These are phyloP conservation scores for Chamaedrilus cognettii DNA, from an alignment of 2,888 invertebrate species.

Conservation along the genomic window DNA sequence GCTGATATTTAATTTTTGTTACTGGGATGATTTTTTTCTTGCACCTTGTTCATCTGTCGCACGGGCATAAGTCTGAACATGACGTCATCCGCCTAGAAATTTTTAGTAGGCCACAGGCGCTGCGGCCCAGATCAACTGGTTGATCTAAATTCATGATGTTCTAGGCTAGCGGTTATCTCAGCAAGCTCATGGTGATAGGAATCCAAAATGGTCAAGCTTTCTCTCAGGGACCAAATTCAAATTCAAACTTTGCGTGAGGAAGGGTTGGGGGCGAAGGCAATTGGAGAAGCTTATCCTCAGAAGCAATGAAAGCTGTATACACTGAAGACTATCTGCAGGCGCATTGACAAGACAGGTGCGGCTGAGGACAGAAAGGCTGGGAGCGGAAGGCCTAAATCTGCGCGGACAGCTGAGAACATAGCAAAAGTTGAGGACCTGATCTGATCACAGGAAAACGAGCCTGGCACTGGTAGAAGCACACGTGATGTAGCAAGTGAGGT, in stretches of 20 bases:
- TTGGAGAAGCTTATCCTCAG: not conserved
- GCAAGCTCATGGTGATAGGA: too few relatives aligned
- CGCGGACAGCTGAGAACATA: not conserved
- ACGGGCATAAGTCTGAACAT: too few relatives aligned
- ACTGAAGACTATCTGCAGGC: not conserved
- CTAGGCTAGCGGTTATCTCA: too few relatives aligned
- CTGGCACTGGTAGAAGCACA: constrained; percentile 1
- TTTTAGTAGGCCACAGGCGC: too few relatives aligned
- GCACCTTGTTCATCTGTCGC: too few relatives aligned
- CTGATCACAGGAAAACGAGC: not conserved
- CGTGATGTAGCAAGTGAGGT: not conserved
- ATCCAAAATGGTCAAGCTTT: not conserved
- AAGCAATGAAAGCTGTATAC: not conserved
- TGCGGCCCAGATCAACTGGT: too few relatives aligned
- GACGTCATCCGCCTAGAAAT: too few relatives aligned
- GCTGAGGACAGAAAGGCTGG: not conserved
- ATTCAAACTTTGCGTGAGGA: constrained; percentile 4
- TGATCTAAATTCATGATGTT: too few relatives aligned
- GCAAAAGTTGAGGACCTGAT: not conserved
- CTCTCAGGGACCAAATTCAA: not conserved
- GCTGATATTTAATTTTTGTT: too few relatives aligned
- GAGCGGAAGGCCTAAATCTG: not conserved
- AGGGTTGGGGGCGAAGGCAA: not conserved
- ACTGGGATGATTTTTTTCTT: too few relatives aligned
- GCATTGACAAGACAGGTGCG: not conserved